These are phyloP conservation scores for Dilophus febrilis DNA, from an alignment of 2,888 invertebrate genomes.

Conservation along the genomic window DNA sequence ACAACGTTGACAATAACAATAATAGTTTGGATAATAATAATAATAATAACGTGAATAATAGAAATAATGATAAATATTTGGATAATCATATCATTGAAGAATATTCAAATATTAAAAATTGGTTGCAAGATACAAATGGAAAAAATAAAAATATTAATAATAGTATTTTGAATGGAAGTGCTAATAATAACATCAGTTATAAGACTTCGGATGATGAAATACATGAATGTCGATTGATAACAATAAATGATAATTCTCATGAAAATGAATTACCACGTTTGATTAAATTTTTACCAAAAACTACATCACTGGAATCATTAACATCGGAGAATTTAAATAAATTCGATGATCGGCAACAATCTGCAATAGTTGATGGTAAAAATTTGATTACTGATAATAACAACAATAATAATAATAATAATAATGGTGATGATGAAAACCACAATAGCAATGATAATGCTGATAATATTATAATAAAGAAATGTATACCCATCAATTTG, in stretches of 20 bases:
- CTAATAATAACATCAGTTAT: not conserved
- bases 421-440: not conserved
- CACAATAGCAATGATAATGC: not conserved
- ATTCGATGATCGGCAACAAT: too few relatives aligned
- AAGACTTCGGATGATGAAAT: not conserved
- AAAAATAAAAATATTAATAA: slow-evolving; percentile 7
- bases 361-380: too few relatives aligned
- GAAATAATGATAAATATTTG: not conserved
- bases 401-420: not conserved
- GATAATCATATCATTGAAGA: slow-evolving; percentile 2
- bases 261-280: slow-evolving; percentile 41
- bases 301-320: slow-evolving; percentile 14
- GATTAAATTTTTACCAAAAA: slow-evolving; percentile 55
- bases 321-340: not conserved
- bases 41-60: not conserved
- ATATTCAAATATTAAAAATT: slow-evolving; percentile 1
- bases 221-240: slow-evolving; percentile 4
- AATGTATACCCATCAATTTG: not conserved
- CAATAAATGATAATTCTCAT: slow-evolving; percentile 23
- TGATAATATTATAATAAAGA: not conserved
- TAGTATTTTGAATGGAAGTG: not conserved
- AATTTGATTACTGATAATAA: too few relatives aligned
- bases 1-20: too few relatives aligned
- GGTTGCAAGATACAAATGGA: not conserved
- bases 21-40: not conserved